phyloP scores from a whole-genome alignment of 2,113 vertebrate genomes.

The Pteruthius melanotis region DNA sequence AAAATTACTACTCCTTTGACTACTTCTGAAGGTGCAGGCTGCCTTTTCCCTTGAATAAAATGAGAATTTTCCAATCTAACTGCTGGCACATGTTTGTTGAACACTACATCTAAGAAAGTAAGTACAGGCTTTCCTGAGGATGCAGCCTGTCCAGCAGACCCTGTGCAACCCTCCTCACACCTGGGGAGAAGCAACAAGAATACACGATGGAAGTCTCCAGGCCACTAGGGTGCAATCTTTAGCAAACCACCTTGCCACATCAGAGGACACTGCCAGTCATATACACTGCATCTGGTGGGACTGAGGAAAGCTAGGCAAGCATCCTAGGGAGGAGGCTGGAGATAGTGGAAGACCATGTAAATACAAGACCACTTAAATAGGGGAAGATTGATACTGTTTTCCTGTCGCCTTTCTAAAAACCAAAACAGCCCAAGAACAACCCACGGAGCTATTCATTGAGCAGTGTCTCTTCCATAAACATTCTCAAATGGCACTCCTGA shows the following conservation, averaged over 20 bases:
- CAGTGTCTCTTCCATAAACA: not conserved
- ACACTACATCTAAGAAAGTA: not conserved
- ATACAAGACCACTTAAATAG: not conserved
- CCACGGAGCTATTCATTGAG: not conserved
- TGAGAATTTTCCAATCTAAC: not conserved
- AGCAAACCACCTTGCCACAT: not conserved
- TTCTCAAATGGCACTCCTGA: not conserved
- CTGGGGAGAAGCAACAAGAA: not conserved
- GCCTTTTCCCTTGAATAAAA: not conserved
- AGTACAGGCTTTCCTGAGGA: not conserved
- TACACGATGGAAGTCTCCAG: not conserved
- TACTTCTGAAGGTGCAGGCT: not conserved
- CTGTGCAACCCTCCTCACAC: fast-evolving
- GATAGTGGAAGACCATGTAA: fast-evolving
- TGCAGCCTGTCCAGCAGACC: not conserved
- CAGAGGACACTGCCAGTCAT: not conserved
- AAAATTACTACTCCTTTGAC: not conserved
- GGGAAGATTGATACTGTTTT: not conserved
- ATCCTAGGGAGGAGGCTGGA: not conserved
- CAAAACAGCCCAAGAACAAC: not conserved
- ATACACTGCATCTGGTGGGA: too few species aligned
- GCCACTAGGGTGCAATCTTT: not conserved
- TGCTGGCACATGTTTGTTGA: not conserved
- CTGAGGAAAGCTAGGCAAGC: not conserved
- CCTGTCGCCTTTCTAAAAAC: not conserved